phyloP scores from a whole-genome alignment of 2,113 vertebrate genomes.

The Gorilla gorilla region DNA sequence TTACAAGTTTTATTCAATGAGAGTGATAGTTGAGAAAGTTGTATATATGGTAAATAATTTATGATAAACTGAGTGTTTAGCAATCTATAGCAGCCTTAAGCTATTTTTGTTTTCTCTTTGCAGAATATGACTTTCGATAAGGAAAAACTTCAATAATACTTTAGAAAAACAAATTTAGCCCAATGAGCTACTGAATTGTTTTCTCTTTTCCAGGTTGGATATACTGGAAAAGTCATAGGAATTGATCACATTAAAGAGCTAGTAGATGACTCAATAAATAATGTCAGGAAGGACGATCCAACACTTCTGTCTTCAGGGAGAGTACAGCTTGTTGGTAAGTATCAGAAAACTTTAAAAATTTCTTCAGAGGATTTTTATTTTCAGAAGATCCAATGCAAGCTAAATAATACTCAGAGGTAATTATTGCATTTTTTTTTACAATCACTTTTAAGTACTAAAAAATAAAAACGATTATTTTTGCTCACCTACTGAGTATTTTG shows the following conservation, averaged over 20 bases:
- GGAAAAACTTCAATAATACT: constrained; percentile 54
- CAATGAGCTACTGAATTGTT: constrained; percentile 72
- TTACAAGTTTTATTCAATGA: constrained; percentile 21
- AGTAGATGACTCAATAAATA: constrained; percentile 97
- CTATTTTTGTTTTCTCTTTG: constrained; percentile 54
- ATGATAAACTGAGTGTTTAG: background rate
- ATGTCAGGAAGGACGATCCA: constrained; percentile 97
- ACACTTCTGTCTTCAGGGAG: constrained; percentile 94
- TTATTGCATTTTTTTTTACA: background rate
- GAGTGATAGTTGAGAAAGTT: constrained; percentile 20
- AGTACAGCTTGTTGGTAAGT: constrained; percentile 94
- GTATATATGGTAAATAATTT: constrained; percentile 1
- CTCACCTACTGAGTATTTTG: background rate
- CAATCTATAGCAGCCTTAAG: background rate
- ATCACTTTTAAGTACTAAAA: constrained; percentile 12
- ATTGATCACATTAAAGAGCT: constrained; percentile 99
- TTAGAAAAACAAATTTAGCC: constrained; percentile 54
- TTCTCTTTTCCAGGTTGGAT: constrained; percentile 91
- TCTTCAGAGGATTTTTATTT: constrained; percentile 17
- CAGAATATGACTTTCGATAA: constrained; percentile 62
- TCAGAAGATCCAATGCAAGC: background rate
- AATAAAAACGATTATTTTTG: background rate
- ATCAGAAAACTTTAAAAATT: constrained; percentile 59
- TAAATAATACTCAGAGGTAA: background rate
- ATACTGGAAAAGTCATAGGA: constrained; percentile 96